Evolutionary conservation across 2,888 invertebrate species (phyloP), one percentile per base, ranked within the genome.

Genomic region (Cataglyphis rosenhaueri): DNA sequence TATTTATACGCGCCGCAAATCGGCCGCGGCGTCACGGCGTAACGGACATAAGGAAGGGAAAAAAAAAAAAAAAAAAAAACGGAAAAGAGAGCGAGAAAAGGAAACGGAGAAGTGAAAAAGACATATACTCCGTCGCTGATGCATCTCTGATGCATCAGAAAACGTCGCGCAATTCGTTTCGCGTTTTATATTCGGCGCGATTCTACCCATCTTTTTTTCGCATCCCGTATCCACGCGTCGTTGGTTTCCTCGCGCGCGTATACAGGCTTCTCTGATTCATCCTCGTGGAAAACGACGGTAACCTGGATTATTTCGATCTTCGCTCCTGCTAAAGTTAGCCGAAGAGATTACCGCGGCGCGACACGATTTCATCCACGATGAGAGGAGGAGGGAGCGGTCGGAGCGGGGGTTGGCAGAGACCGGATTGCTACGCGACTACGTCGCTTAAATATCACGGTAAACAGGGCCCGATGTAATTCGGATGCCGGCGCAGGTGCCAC

Each of bases 1-100:
- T 94, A 94, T 94, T 94, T 94, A 94, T 94, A 94, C 85, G 86
- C 85, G 86, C 83, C 78, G 88, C 90, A 59, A 90, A 87, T 91
- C 91, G 92, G 91, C 92, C 92, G 78, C 57, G 78, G 82, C 89
- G 90, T 84, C 85, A 84, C 86, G 86, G 64, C 81, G 83, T 81
- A 74, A 75, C 81, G 84, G 57, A 12, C 41, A 62, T 38, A 57
- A 76, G 65, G 38, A 64, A n/a, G 32, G 44, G 41, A 35, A 29
- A 76, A 78, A n/a, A 81, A 35, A 76, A 78, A n/a, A 81, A 35
- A 44, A 32, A 66, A 52, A 44, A 62, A 41, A 29, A 52, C 25
- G 59, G 64, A 61, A 71, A 81, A 18, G 68, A 70, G 64, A 38
- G 74, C 70, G 70, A 66, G 32, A 55, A 62, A 55, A 78, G 61